Evolutionary conservation across 2,797 vertebrate species (phyloP), one percentile per base, ranked within the genome.

Genomic region (Balearica regulorum): DNA sequence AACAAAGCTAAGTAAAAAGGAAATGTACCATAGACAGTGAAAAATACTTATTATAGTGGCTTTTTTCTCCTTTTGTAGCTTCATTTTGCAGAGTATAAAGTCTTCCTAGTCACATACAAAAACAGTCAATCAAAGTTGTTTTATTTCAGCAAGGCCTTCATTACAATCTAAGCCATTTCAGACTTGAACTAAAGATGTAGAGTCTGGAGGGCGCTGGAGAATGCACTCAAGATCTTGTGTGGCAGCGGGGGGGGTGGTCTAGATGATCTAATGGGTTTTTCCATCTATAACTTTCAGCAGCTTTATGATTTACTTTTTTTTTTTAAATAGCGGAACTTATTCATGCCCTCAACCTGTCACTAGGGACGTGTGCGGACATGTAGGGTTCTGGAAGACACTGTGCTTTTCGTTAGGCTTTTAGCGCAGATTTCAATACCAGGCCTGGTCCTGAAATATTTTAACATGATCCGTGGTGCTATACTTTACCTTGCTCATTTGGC

Each of bases 181-280:
- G 53, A 35, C 24, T 64, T 72, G 19, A 43, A 46, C 39, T 61
- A 17, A 87, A 62, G 29, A 18, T 53, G 9, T 11, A 20, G 49
- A 49, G 33, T 26, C 58, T 54, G 46, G 10, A 82, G 6, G 29
- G 11, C 57, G 25, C 29, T 0, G 0, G 55, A 73, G 7, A 60
- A 80, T 0, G 1, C 17, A 15, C 26, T 46, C 41, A 43, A 72
- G 15, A 64, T 28, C 25, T 70, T 61, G 21, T 66, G 68, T 0
- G 1, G 29, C 55, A 54, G 33, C 1, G 37, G 0, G 4, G 3
- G 13, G 37, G 24, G 11, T 64, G 18, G 6, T 55, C 73, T 69
- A 71, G 43, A 51, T 75, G 10, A 48, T 28, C 48, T 69, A 58
- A 65, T 37, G n/a, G 4, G 2, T 29, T 70, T 91, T 86, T 75